phyloP scores from a whole-genome alignment of 1,140 invertebrate genomes.

The Oryzaephilus surinamensis region DNA sequence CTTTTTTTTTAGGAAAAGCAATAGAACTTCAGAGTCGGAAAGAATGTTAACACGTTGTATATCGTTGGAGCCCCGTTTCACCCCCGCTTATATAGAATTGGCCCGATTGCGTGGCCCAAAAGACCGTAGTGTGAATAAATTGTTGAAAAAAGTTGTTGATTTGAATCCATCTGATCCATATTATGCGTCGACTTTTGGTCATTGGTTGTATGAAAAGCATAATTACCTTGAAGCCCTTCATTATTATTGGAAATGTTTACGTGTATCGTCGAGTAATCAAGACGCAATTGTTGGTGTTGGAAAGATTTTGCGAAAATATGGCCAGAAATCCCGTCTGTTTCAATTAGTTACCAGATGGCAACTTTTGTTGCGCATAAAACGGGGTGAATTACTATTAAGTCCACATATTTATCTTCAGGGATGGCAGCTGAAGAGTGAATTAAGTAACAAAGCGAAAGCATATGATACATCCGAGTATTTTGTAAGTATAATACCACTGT shows the following conservation, averaged over 20 bases:
- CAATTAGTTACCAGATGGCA: conserved; percentile 46
- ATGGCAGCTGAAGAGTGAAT: conserved; percentile 32
- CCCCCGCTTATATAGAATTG: conserved; percentile 55
- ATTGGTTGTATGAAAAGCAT: conserved; percentile 56
- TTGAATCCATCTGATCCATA: conserved; percentile 55
- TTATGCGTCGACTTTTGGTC: conserved; percentile 53
- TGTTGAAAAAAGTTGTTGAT: conserved; percentile 45
- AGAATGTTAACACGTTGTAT: conserved; percentile 58
- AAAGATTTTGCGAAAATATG: conserved; percentile 46
- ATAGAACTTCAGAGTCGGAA: conserved; percentile 51
- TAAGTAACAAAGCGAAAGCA: conserved; percentile 29
- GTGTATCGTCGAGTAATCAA: conserved; percentile 39
- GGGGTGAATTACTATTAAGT: conserved; percentile 19
- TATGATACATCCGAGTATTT: conserved; percentile 21
- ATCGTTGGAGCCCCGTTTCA: conserved; percentile 50
- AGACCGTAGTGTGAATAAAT: conserved; percentile 41
- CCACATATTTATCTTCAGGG: conserved; percentile 31
- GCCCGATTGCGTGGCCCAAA: conserved; percentile 43
- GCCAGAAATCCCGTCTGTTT: conserved; percentile 50
- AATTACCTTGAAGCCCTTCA: conserved; percentile 38
- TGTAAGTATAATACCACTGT: not conserved
- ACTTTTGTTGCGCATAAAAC: conserved; percentile 20
- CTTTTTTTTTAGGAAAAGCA: conserved; percentile 55
- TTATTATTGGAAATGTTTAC: conserved; percentile 49
- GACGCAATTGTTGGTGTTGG: conserved; percentile 46